phyloP scores from a whole-genome alignment of 2,113 vertebrate species.

The Rissa tridactyla region DNA sequence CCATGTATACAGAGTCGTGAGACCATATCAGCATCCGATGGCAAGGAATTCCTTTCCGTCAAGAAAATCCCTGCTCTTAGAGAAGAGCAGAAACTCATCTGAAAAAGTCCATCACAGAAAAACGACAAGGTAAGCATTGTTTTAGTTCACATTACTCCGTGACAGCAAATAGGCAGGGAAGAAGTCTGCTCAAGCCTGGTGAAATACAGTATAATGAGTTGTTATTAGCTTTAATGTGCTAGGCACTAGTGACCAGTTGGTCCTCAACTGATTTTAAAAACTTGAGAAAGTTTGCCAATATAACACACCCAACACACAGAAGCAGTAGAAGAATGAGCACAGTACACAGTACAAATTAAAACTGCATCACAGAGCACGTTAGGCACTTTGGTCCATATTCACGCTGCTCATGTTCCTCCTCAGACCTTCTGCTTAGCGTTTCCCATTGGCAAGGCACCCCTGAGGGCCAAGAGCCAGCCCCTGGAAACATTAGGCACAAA shows the following conservation, averaged over 20 bases:
- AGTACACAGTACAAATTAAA: background rate
- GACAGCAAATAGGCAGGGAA: background rate
- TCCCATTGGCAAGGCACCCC: background rate
- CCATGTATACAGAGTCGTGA: background rate
- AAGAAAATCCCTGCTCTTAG: background rate
- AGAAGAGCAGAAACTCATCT: background rate
- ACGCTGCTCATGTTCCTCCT: background rate
- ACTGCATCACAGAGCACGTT: background rate
- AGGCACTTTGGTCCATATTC: background rate
- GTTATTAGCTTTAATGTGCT: background rate
- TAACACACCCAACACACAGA: background rate
- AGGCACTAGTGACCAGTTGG: background rate
- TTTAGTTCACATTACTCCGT: background rate
- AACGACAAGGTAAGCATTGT: background rate
- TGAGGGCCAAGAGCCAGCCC: background rate
- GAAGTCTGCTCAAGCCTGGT: background rate
- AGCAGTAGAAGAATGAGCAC: background rate
- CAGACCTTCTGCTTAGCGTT: background rate
- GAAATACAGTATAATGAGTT: background rate
- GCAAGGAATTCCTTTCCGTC: slow-evolving; percentile 27
- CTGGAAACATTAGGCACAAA: slow-evolving; percentile 8
- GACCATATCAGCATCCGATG: background rate
- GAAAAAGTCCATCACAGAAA: background rate
- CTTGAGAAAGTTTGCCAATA: background rate
- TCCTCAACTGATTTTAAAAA: background rate